Conservation (phyloP, 2,113 vertebrate genomes). For the Prionailurus bengalensis region DNA sequence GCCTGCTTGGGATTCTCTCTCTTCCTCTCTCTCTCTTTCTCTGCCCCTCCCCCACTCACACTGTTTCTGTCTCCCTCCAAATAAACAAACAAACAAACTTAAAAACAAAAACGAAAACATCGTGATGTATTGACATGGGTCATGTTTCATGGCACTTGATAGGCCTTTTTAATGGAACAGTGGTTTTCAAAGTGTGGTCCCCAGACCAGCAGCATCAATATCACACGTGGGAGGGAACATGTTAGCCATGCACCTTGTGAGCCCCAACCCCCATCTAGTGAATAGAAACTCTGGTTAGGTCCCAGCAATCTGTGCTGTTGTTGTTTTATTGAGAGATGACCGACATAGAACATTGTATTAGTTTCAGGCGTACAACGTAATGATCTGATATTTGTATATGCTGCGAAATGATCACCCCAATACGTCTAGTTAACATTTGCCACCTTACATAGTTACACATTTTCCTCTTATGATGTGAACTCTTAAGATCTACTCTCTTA, state of each 20-base stretch:
- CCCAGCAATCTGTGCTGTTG: neutral
- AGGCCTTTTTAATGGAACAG: neutral
- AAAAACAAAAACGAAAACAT: neutral
- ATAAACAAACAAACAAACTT: too few species aligned
- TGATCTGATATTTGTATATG: neutral
- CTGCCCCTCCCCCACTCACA: too few species aligned
- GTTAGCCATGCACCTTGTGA: neutral
- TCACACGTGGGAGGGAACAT: neutral
- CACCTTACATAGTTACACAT: neutral
- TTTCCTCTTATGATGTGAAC: neutral
- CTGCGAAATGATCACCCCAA: neutral
- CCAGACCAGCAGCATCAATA: neutral
- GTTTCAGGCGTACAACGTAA: neutral
- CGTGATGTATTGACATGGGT: neutral
- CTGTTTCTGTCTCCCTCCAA: too few species aligned
- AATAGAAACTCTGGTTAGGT: neutral
- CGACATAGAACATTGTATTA: neutral
- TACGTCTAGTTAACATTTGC: neutral
- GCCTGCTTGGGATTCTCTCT: too few species aligned
- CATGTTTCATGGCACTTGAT: slow-evolving; percentile 17
- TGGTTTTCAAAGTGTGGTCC: neutral
- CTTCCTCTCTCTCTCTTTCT: too few species aligned
- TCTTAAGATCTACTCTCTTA: neutral
- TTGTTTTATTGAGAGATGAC: neutral
- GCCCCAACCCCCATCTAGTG: neutral